Conservation (phyloP, 2,888 invertebrate species). For the Octonoba sinensis region DNA sequence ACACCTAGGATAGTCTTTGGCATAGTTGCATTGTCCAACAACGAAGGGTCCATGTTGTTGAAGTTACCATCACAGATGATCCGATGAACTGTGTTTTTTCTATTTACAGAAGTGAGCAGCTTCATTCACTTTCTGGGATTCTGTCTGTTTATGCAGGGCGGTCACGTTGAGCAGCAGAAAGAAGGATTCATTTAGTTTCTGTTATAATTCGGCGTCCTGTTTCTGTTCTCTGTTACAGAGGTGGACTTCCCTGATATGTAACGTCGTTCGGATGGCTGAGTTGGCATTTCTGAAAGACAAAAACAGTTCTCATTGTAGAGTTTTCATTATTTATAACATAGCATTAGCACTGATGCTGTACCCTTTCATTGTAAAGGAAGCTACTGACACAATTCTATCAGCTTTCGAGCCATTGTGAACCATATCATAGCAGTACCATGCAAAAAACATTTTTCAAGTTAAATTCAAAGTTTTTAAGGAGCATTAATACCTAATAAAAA, state of each 20-base stretch:
- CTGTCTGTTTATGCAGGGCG: slow-evolving; percentile 24
- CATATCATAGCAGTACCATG: too few relatives aligned
- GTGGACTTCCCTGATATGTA: slow-evolving; percentile 63
- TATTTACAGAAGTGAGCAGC: slow-evolving; percentile 28
- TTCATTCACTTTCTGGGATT: slow-evolving; percentile 9
- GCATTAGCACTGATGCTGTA: too few relatives aligned
- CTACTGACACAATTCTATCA: too few relatives aligned
- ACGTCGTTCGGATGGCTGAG: slow-evolving; percentile 63
- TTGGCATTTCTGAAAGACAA: slow-evolving; percentile 60
- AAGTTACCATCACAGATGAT: slow-evolving; percentile 57
- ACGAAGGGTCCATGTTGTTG: slow-evolving; percentile 8
- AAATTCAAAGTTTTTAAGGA: too few relatives aligned
- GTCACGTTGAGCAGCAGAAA: slow-evolving; percentile 41
- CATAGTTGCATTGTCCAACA: slow-evolving; percentile 29
- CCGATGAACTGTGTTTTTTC: slow-evolving; percentile 41
- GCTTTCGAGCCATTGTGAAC: too few relatives aligned
- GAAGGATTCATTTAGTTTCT: slow-evolving; percentile 5
- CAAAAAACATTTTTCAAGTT: too few relatives aligned
- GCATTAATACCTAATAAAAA: too few relatives aligned
- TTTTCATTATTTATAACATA: too few relatives aligned
- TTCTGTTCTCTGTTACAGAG: slow-evolving; percentile 40
- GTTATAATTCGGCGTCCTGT: slow-evolving; percentile 32
- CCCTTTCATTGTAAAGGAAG: too few relatives aligned
- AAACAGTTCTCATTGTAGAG: background rate
- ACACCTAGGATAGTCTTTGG: slow-evolving; percentile 57